Evolutionary conservation across 1,140 invertebrate genomes (phyloP).

Genomic region (Pentalonia nigronervosa): DNA sequence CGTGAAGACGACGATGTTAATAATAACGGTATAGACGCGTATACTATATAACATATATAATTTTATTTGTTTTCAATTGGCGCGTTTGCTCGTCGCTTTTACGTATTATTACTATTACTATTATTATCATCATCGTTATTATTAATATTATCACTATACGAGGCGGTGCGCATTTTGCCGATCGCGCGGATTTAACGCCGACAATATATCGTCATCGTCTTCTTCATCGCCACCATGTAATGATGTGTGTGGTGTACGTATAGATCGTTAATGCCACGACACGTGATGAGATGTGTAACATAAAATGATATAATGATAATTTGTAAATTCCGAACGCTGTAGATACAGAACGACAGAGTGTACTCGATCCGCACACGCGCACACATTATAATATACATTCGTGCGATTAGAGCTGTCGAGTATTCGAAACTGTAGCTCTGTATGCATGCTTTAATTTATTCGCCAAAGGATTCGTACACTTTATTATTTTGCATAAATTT

Average conservation of each 20-base stretch:
- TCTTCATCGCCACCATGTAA: background rate
- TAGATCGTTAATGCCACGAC: background rate
- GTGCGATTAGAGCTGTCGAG: background rate
- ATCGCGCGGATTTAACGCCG: background rate
- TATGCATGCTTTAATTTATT: background rate
- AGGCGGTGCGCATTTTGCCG: background rate
- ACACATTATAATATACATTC: background rate
- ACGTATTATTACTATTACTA: background rate
- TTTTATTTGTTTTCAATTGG: background rate
- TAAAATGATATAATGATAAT: background rate
- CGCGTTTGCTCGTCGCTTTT: background rate
- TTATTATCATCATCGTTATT: too few species aligned
- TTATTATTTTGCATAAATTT: conserved; percentile 36
- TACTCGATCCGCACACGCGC: background rate
- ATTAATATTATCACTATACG: background rate
- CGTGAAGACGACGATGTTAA: background rate
- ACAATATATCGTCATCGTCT: background rate
- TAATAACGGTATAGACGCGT: background rate
- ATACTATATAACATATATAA: background rate
- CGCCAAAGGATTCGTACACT: conserved; percentile 5
- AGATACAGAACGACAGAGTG: background rate
- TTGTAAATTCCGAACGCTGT: background rate
- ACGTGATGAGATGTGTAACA: background rate
- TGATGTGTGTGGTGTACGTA: background rate
- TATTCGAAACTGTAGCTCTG: background rate